These are phyloP conservation scores for Cyclophora punctaria DNA, from an alignment of 2,888 invertebrate species.

Conservation along the genomic window DNA sequence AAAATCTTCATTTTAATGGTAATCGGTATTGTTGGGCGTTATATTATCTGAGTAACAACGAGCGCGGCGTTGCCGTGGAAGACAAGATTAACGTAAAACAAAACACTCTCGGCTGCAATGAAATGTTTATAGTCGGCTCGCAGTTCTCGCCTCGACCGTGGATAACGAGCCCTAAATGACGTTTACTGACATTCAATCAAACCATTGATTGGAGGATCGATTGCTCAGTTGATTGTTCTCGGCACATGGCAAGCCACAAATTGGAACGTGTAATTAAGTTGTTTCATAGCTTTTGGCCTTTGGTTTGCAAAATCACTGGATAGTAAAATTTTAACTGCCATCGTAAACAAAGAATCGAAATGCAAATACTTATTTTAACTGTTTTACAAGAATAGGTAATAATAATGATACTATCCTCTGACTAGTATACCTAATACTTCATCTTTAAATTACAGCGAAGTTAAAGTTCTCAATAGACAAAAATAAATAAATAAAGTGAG, in stretches of 20 bases:
- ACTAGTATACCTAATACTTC: too few species aligned
- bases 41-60: neutral
- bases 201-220: conserved; percentile 44
- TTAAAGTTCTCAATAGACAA: too few species aligned
- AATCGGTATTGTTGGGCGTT: too few species aligned
- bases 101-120: conserved; percentile 26
- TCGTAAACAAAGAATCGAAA: too few species aligned
- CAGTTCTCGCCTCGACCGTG: conserved; percentile 47
- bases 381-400: too few species aligned
- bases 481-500: too few species aligned
- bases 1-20: too few species aligned
- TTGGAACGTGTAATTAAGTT: conserved; percentile 29
- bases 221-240: conserved; percentile 31
- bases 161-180: conserved; percentile 59
- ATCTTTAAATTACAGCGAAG: too few species aligned
- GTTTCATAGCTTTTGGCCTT: conserved; percentile 13
- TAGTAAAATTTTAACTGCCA: too few species aligned
- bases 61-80: neutral
- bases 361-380: too few species aligned
- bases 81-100: conserved; percentile 22
- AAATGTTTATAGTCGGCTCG: conserved; percentile 46
- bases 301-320: too few species aligned
- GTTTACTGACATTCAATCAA: conserved; percentile 58
- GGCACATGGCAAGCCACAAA: conserved; percentile 24
- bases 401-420: too few species aligned